Evolutionary conservation across 2,113 vertebrate genomes (phyloP).

Genomic region (Brachionichthys hirsutus): DNA sequence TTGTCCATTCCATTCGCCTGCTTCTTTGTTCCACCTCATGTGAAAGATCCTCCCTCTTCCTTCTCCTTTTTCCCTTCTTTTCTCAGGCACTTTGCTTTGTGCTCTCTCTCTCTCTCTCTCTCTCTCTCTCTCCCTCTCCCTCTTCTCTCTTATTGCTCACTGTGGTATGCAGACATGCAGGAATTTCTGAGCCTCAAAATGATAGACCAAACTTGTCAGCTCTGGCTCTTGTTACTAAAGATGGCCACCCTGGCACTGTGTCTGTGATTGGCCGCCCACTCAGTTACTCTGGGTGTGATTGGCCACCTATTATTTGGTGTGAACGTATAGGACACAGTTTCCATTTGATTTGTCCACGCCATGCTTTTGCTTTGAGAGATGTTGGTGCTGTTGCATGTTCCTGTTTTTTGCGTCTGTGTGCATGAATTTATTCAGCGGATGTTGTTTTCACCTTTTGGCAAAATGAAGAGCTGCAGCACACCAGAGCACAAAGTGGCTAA

Average conservation of each 20-base stretch:
- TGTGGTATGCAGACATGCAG: slow-evolving; percentile 79
- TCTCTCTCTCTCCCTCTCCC: slow-evolving; percentile 2
- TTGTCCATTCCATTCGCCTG: slow-evolving; percentile 24
- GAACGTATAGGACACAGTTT: slow-evolving; percentile 4
- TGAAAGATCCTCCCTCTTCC: slow-evolving; percentile 47
- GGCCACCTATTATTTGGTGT: slow-evolving; percentile 41
- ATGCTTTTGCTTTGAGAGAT: no score
- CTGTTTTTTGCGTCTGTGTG: no score
- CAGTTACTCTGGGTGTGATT: slow-evolving; percentile 52
- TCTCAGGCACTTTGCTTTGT: slow-evolving; percentile 54
- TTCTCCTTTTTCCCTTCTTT: slow-evolving; percentile 35
- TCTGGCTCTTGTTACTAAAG: slow-evolving; percentile 72
- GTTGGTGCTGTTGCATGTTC: no score
- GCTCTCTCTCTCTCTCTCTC: slow-evolving; percentile 3
- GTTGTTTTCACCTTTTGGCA: no score
- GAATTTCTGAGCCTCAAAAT: slow-evolving; percentile 79
- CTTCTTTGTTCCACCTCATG: slow-evolving; percentile 51
- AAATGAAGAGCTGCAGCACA: no score
- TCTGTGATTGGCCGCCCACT: slow-evolving; percentile 50
- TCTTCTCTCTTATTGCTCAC: slow-evolving; percentile 38
- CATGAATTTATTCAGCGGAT: no score
- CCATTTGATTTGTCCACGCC: neutral
- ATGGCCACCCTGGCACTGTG: slow-evolving; percentile 57
- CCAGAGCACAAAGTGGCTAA: no score
- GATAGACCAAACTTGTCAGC: slow-evolving; percentile 79